Conservation (phyloP, 2,888 invertebrate genomes). For the Odiellus spinosus region DNA sequence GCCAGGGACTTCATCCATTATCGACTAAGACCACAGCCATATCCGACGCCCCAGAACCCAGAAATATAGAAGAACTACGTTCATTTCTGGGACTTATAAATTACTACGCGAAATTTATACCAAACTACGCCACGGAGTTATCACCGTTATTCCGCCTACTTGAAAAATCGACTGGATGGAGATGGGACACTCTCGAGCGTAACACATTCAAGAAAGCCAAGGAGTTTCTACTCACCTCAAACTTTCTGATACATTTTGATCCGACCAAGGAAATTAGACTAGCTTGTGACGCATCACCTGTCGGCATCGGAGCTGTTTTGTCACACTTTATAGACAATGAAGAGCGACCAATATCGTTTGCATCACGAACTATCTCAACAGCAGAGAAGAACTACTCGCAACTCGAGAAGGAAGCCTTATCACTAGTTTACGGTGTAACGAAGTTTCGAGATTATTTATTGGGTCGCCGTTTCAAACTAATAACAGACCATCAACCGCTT, state of each 20-base stretch:
- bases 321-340: too few relatives aligned
- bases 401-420: too few relatives aligned
- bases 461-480: conserved; percentile 28
- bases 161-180: conserved; percentile 17
- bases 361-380: too few relatives aligned
- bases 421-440: too few relatives aligned
- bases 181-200: conserved; percentile 13
- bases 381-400: too few relatives aligned
- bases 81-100: conserved; percentile 23
- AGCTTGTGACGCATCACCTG: too few relatives aligned
- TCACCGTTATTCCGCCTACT: conserved; percentile 20
- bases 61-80: conserved; percentile 21
- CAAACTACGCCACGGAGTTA: conserved; percentile 17
- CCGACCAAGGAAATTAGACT: too few relatives aligned
- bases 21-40: conserved; percentile 21
- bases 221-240: conserved; percentile 16
- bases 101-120: conserved; percentile 23
- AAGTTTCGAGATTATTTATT: too few relatives aligned
- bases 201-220: conserved; percentile 20
- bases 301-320: too few relatives aligned
- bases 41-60: conserved; percentile 20
- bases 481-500: conserved; percentile 31
- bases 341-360: too few relatives aligned
- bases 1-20: conserved; percentile 18
- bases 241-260: too few relatives aligned